Percentiles rank a stretch among this genome's conserved stretches.
These are phyloP conservation scores for Myotis brandtii DNA, from an alignment of 2,113 vertebrate genomes.

Conservation along the genomic window DNA sequence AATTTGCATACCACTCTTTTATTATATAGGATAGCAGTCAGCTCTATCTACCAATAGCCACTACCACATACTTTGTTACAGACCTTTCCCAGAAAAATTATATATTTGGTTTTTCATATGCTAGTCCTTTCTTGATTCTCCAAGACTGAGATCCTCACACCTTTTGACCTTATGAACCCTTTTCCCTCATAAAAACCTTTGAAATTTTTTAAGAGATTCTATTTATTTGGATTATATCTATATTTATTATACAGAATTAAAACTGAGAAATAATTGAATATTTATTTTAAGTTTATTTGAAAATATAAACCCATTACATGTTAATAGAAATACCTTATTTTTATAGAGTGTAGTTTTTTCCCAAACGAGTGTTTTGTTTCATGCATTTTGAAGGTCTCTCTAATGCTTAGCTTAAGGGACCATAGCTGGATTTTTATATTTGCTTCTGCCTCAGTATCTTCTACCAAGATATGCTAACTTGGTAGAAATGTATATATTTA, in stretches of 20 bases:
- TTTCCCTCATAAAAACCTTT: background rate
- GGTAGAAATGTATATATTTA: background rate
- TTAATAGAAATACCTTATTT: background rate
- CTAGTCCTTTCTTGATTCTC: background rate
- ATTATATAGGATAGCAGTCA: background rate
- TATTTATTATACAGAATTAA: background rate
- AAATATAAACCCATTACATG: background rate
- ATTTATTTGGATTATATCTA: background rate
- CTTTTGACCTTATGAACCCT: background rate
- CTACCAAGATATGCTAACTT: background rate
- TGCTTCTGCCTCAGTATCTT: background rate
- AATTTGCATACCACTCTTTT: too few relatives aligned
- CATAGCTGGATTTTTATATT: background rate
- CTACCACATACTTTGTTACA: background rate
- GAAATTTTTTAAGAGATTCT: background rate
- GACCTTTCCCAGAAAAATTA: background rate
- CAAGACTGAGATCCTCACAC: background rate
- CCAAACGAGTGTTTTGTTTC: background rate
- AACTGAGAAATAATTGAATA: background rate
- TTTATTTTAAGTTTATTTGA: background rate
- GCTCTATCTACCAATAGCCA: background rate
- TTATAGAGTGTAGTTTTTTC: background rate
- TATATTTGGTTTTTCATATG: background rate
- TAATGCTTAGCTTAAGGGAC: background rate
- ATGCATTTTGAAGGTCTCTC: background rate